phyloP scores from a whole-genome alignment of 2,113 vertebrate species.

The Laticauda laticaudata region DNA sequence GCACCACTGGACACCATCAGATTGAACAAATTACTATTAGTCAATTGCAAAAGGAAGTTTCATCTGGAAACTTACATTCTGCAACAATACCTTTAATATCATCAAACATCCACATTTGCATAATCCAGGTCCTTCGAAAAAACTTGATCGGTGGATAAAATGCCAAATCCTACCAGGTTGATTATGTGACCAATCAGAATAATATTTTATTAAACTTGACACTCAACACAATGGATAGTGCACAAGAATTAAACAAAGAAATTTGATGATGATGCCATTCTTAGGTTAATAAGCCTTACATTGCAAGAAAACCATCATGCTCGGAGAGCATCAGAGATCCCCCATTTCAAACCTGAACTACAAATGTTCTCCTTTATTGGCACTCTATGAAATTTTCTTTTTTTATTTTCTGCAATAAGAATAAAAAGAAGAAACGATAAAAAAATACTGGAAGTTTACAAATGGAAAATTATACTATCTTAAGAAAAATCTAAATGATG shows the following conservation, averaged over 20 bases:
- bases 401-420: neutral
- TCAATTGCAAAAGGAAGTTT: neutral
- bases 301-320: neutral
- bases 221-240: neutral
- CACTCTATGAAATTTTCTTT: neutral
- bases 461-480: neutral
- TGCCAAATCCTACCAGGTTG: neutral
- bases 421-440: neutral
- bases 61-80: neutral
- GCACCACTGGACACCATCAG: neutral
- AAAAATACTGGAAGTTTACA: neutral
- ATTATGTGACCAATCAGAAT: neutral
- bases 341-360: neutral
- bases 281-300: neutral
- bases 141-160: neutral
- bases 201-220: neutral
- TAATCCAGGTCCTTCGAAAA: neutral
- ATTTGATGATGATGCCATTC: neutral
- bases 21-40: neutral
- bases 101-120: neutral
- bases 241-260: neutral
- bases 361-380: neutral
- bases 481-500: neutral
- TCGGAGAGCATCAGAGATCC: neutral
- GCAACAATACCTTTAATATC: neutral